These are phyloP conservation scores for Pavo muticus DNA, from an alignment of 2,113 vertebrate species.

Conservation along the genomic window DNA sequence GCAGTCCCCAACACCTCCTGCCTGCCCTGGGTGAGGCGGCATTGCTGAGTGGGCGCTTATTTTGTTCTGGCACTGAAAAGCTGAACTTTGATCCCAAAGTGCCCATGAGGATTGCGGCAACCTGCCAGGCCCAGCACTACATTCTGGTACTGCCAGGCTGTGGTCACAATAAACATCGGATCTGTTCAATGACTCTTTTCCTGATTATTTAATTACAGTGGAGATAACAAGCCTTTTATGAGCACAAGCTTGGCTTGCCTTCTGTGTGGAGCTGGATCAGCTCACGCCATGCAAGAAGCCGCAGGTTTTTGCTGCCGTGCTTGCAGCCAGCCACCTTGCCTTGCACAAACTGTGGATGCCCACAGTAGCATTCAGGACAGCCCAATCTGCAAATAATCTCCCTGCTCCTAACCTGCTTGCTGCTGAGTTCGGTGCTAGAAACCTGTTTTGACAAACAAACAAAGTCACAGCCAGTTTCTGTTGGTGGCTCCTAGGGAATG, in stretches of 20 bases:
- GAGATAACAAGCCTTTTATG: neutral
- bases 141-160: neutral
- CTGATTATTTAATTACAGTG: neutral
- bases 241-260: neutral
- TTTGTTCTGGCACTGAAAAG: neutral
- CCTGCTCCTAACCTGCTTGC: neutral
- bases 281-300: neutral
- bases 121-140: neutral
- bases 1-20: neutral
- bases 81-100: neutral
- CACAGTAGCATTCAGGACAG: neutral
- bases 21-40: neutral
- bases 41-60: rapidly evolving
- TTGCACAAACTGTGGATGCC: neutral
- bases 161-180: rapidly evolving
- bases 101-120: neutral
- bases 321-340: neutral
- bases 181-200: neutral
- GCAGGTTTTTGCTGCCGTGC: neutral
- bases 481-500: neutral
- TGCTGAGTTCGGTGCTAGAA: neutral
- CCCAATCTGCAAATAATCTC: neutral
- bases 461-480: conserved; percentile 31
- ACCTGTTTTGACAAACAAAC: neutral
- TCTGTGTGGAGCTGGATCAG: rapidly evolving